Conservation (phyloP, 2,113 vertebrate species). For the Lanius collurio region DNA sequence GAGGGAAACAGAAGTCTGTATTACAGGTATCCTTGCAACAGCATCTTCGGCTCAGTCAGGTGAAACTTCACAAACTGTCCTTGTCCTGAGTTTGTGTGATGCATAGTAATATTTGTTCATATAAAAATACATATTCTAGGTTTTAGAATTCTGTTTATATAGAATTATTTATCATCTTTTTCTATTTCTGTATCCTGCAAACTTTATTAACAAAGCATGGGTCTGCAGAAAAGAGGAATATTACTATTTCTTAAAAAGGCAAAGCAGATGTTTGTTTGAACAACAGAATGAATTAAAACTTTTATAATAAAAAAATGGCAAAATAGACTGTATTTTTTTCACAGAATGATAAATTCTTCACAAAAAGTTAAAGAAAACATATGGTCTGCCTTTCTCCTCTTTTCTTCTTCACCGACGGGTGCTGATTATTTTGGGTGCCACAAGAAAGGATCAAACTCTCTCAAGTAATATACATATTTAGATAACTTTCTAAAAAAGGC, state of each 20-base stretch:
- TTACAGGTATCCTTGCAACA: not conserved
- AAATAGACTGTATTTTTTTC: not conserved
- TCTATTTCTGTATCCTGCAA: not conserved
- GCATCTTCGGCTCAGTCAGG: not conserved
- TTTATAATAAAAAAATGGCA: not conserved
- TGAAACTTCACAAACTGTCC: not conserved
- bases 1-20: not conserved
- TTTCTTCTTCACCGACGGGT: not conserved
- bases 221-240: not conserved
- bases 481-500: not conserved
- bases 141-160: not conserved
- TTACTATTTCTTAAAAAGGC: not conserved
- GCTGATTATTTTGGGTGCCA: not conserved
- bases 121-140: not conserved
- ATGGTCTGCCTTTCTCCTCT: not conserved
- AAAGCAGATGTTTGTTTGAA: not conserved
- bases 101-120: not conserved
- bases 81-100: not conserved
- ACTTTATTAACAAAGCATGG: not conserved
- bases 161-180: not conserved
- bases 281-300: not conserved
- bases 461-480: not conserved
- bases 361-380: not conserved
- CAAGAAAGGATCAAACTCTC: not conserved
- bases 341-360: not conserved